Percentiles rank a stretch among this genome's conserved stretches.
These are phyloP conservation scores for Scaptodrosophila latifasciaeformis DNA, from an alignment of 2,888 invertebrate genomes.

Conservation along the genomic window DNA sequence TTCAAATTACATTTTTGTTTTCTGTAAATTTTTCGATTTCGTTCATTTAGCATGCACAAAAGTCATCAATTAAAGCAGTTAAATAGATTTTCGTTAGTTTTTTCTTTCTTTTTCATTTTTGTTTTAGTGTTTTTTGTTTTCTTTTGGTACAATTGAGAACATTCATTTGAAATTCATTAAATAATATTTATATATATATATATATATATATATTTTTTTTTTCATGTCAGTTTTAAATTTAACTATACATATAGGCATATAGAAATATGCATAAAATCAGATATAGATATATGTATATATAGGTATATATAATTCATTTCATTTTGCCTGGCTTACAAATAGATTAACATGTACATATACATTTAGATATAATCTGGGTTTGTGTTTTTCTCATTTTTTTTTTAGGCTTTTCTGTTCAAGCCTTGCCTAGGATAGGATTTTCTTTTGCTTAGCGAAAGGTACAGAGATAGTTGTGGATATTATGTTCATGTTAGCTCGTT, in stretches of 20 bases:
- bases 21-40: no score
- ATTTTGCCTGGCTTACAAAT: conserved; percentile 49
- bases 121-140: conserved; percentile 21
- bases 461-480: no score
- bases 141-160: conserved; percentile 61
- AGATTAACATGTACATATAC: conserved; percentile 65
- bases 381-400: conserved; percentile 19
- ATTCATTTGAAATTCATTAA: conserved; percentile 55
- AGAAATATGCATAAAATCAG: conserved; percentile 20
- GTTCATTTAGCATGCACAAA: background rate
- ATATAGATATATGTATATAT: conserved; percentile 22
- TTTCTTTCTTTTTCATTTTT: conserved; percentile 16
- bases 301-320: conserved; percentile 23
- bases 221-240: conserved; percentile 32
- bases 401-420: conserved; percentile 3
- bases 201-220: conserved; percentile 36
- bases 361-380: conserved; percentile 36
- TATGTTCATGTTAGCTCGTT: no score
- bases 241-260: conserved; percentile 3
- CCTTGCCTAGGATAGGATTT: conserved; percentile 20
- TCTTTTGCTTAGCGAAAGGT: conserved; percentile 24
- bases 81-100: conserved; percentile 2
- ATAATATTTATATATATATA: conserved; percentile 35
- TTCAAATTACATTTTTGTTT: no score
- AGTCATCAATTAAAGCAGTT: background rate